A percentile compares a stretch with the other conserved stretches of the same genome.
These are phyloP conservation scores for Iphiclides podalirius DNA, from an alignment of 2,888 invertebrate species.

Conservation along the genomic window DNA sequence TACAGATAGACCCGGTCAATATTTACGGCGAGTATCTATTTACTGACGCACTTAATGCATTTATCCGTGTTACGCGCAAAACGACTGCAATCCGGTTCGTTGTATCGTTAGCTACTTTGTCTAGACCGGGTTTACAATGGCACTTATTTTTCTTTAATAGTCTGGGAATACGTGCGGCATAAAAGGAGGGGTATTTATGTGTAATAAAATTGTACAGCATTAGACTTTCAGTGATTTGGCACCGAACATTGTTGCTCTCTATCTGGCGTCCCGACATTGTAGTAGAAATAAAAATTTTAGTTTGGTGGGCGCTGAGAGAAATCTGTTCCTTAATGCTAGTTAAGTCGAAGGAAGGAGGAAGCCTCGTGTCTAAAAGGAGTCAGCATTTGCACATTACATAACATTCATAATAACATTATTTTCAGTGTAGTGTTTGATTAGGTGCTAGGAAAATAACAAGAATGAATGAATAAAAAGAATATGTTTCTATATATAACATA, in stretches of 20 bases:
- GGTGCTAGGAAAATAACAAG: no score
- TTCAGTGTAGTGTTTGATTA: no score
- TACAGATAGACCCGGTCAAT: constrained; percentile 17
- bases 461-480: no score
- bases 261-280: constrained; percentile 4
- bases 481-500: no score
- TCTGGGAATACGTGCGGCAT: constrained; percentile 11
- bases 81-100: constrained; percentile 16
- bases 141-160: constrained; percentile 23
- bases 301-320: background rate
- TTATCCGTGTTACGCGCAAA: constrained; percentile 19
- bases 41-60: constrained; percentile 23
- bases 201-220: constrained; percentile 22
- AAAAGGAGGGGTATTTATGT: constrained; percentile 15
- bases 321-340: background rate
- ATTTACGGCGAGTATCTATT: constrained; percentile 19
- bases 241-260: background rate
- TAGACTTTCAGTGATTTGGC: constrained; percentile 18
- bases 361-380: no score
- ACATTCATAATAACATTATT: no score
- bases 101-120: constrained; percentile 17
- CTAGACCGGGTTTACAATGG: constrained; percentile 22
- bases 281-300: background rate
- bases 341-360: no score
- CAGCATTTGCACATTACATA: no score